Evolutionary conservation across 92 coral and sea anemone species (phyloP).

Genomic region (Phenganax subtilis): DNA sequence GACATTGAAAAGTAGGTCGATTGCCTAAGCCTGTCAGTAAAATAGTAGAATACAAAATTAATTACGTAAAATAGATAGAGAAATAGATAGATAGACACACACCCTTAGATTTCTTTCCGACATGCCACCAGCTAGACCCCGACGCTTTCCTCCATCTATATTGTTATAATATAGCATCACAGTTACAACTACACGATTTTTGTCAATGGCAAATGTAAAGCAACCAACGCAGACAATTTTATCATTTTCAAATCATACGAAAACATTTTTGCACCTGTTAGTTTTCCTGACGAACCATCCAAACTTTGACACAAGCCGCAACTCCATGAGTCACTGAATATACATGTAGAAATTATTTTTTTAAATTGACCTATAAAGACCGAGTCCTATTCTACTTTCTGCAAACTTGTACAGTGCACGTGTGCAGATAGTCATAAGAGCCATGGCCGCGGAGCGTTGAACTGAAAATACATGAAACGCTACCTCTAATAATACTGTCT

Average conservation of each 20-base stretch:
- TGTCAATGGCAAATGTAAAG: too few species aligned
- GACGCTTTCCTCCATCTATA: conserved; percentile 16
- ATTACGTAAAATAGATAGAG: background rate
- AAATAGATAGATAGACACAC: background rate
- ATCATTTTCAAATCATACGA: background rate
- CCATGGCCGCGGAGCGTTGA: too few species aligned
- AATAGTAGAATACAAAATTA: too few species aligned
- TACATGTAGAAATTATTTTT: background rate
- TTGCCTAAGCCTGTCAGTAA: too few species aligned
- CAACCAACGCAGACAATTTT: too few species aligned
- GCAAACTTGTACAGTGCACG: background rate
- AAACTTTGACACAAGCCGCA: conserved; percentile 79
- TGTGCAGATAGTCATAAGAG: too few species aligned
- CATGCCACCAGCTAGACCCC: conserved; percentile 20
- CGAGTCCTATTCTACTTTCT: background rate
- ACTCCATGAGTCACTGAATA: conserved; percentile 84
- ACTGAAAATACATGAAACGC: too few species aligned
- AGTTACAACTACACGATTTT: background rate
- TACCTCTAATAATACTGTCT: too few species aligned
- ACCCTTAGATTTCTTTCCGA: background rate
- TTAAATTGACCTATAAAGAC: background rate
- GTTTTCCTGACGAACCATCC: conserved; percentile 54
- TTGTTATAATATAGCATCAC: background rate
- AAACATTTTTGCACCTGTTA: conserved; percentile 51
- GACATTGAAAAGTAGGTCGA: background rate